Evolutionary conservation across 2,797 vertebrate genomes (phyloP).

Genomic region (Paratrypauchen microcephalus): DNA sequence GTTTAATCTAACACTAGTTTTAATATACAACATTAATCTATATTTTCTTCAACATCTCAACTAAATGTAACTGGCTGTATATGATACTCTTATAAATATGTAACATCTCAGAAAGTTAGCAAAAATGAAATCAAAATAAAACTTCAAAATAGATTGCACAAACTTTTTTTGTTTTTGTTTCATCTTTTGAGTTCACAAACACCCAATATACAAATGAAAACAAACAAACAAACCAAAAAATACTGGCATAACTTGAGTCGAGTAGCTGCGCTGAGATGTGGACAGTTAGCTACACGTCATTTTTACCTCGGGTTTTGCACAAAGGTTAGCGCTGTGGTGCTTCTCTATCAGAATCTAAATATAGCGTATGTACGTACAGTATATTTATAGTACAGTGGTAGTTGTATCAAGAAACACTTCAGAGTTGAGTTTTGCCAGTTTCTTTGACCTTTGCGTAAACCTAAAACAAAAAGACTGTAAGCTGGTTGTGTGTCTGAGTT

Average conservation of each 20-base stretch:
- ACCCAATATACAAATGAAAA: constrained; percentile 51
- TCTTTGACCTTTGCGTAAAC: constrained; percentile 44
- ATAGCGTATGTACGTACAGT: constrained; percentile 54
- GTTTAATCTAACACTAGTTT: constrained; percentile 7
- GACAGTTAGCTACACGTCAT: constrained; percentile 49
- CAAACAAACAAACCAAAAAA: constrained; percentile 31
- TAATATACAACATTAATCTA: constrained; percentile 62
- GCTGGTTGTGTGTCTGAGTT: constrained; percentile 58
- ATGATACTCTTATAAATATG: constrained; percentile 67
- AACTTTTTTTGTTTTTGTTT: constrained; percentile 22
- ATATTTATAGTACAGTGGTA: constrained; percentile 57
- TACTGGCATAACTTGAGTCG: constrained; percentile 45
- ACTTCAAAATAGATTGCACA: constrained; percentile 57
- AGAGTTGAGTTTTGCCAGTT: constrained; percentile 37
- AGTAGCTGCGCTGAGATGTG: constrained; percentile 50
- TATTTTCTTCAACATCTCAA: constrained; percentile 62
- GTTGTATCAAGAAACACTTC: constrained; percentile 47
- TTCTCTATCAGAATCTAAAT: constrained; percentile 37
- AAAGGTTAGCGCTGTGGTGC: constrained; percentile 31
- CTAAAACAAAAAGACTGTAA: constrained; percentile 24
- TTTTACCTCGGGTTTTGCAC: constrained; percentile 46
- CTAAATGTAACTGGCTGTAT: constrained; percentile 65
- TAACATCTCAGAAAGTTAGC: constrained; percentile 60
- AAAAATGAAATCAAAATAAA: constrained; percentile 30
- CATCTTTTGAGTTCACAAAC: constrained; percentile 53